Percentiles rank a stretch among this genome's conserved stretches.
phyloP scores from a whole-genome alignment of 2,797 vertebrate genomes.

The Rhadinocentrus ornatus region DNA sequence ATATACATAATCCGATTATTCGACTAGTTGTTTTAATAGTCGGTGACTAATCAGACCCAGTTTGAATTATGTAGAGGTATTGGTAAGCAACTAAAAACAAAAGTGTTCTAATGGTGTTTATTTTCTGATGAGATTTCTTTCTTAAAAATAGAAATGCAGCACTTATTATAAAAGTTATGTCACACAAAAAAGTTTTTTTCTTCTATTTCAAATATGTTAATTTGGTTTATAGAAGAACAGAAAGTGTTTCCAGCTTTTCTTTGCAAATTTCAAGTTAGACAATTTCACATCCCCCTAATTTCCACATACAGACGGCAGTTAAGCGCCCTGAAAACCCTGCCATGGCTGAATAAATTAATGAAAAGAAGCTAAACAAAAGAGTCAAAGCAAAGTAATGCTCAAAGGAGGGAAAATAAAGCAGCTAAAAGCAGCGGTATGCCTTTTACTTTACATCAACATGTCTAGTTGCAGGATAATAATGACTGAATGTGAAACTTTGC shows the following conservation, averaged over 20 bases:
- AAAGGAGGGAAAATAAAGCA: constrained; percentile 4
- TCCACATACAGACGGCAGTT: neutral
- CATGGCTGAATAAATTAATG: constrained; percentile 1
- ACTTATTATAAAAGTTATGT: neutral
- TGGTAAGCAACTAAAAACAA: too few species aligned
- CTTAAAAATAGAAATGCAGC: neutral
- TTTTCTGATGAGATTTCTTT: neutral
- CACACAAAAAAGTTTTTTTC: too few species aligned
- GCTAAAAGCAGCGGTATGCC: constrained; percentile 11
- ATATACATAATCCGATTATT: too few species aligned
- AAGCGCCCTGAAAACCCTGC: neutral
- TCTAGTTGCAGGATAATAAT: constrained; percentile 37
- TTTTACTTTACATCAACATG: constrained; percentile 25
- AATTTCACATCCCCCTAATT: neutral
- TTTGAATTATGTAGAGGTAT: too few species aligned
- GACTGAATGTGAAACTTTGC: constrained; percentile 1
- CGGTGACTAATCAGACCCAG: too few species aligned
- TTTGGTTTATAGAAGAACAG: neutral
- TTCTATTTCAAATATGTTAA: neutral
- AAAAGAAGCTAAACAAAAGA: constrained; percentile 18
- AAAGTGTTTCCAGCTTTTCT: neutral
- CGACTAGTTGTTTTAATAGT: too few species aligned
- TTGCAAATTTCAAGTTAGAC: neutral
- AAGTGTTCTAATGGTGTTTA: neutral
- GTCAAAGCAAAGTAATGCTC: neutral